Percentiles rank a stretch among this genome's conserved stretches.
Evolutionary conservation across 2,113 vertebrate species (phyloP).

Genomic region (Embiotoca jacksoni): DNA sequence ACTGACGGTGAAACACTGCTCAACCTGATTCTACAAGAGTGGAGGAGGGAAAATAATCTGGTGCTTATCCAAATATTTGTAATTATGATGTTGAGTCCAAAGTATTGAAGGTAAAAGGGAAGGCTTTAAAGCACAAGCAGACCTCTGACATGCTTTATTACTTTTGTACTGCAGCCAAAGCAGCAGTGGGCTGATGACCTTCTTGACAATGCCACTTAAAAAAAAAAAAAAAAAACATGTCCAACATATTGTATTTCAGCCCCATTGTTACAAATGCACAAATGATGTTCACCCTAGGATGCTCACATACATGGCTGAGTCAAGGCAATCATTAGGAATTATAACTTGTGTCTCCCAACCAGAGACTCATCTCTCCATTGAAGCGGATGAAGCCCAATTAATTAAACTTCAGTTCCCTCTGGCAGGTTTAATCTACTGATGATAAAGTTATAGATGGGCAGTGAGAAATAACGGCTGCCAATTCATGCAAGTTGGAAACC

Average conservation of each 20-base stretch:
- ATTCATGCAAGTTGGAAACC: constrained; percentile 1
- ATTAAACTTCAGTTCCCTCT: constrained; percentile 26
- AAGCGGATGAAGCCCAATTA: constrained; percentile 36
- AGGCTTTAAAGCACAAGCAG: constrained; percentile 18
- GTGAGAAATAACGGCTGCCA: constrained; percentile 28
- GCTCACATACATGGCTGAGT: constrained; percentile 7
- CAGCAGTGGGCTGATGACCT: constrained; percentile 35
- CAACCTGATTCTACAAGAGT: constrained; percentile 12
- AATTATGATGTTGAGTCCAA: constrained; percentile 30
- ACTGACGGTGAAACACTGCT: not conserved
- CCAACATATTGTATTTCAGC: constrained; percentile 37
- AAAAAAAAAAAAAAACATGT: constrained; percentile 8
- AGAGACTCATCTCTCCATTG: not conserved
- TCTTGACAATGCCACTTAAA: constrained; percentile 37
- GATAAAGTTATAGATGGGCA: constrained; percentile 24
- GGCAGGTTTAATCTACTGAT: constrained; percentile 15
- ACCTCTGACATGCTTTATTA: constrained; percentile 38
- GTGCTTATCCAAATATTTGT: not conserved
- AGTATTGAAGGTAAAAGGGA: constrained; percentile 1
- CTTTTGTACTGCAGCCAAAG: constrained; percentile 26
- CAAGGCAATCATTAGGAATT: constrained; percentile 20
- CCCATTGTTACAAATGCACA: not conserved
- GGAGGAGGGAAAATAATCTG: constrained; percentile 3
- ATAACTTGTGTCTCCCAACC: not conserved
- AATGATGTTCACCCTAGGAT: not conserved